phyloP scores from a whole-genome alignment of 2,888 invertebrate genomes.

The Spodoptera picta region DNA sequence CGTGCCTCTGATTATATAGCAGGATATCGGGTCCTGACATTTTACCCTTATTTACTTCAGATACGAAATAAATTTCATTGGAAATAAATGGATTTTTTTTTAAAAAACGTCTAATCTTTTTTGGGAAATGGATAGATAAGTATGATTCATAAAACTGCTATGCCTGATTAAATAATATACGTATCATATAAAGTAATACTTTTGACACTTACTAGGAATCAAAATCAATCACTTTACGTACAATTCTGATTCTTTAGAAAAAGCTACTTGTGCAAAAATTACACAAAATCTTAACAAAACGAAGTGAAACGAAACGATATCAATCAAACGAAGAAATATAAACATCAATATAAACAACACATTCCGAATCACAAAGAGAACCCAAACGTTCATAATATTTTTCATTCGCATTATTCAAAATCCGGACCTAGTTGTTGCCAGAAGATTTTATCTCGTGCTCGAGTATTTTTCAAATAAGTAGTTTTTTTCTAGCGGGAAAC shows the following conservation, averaged over 20 bases:
- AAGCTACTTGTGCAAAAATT: too few species aligned
- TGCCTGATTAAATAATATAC: too few species aligned
- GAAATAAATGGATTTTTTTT: slow-evolving; percentile 4
- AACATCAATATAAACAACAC: slow-evolving; percentile 25
- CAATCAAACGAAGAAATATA: slow-evolving; percentile 29
- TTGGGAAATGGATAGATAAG: too few species aligned
- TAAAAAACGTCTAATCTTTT: too few species aligned
- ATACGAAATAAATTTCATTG: slow-evolving; percentile 19
- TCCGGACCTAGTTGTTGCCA: slow-evolving; percentile 45
- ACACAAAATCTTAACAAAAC: slow-evolving; percentile 11
- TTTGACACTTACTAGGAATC: too few species aligned
- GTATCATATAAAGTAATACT: too few species aligned
- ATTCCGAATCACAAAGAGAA: slow-evolving; percentile 31
- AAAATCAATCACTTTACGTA: too few species aligned
- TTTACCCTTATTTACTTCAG: slow-evolving; percentile 37
- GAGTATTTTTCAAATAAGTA: slow-evolving; percentile 50
- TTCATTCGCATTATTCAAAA: slow-evolving; percentile 49
- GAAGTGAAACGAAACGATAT: slow-evolving; percentile 11
- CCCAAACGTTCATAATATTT: slow-evolving; percentile 25
- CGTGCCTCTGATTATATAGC: slow-evolving; percentile 71
- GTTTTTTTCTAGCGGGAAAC: slow-evolving; percentile 49
- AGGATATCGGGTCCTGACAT: slow-evolving; percentile 58
- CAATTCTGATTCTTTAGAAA: too few species aligned
- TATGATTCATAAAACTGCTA: too few species aligned
- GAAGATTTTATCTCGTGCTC: slow-evolving; percentile 31